Conservation (phyloP, 1,140 invertebrate species). For the Asobara japonica region DNA sequence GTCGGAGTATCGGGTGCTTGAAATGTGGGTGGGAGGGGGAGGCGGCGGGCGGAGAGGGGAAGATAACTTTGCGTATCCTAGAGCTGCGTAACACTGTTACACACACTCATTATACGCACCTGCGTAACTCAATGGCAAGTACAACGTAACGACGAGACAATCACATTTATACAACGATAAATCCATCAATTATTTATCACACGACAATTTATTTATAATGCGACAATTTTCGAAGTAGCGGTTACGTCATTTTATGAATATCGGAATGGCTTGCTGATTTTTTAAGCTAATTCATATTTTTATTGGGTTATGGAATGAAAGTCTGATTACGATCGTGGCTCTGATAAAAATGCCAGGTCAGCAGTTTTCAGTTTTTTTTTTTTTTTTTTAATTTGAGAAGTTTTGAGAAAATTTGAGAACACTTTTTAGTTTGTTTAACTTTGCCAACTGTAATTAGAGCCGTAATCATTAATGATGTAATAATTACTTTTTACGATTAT, state of each 20-base stretch:
- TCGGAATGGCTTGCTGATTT: no score
- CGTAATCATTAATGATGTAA: no score
- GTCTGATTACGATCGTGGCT: no score
- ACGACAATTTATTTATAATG: background rate
- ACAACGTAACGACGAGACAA: slow-evolving; percentile 25
- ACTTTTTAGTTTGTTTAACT: no score
- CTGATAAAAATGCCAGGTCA: no score
- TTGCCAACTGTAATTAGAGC: no score
- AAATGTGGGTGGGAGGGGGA: background rate
- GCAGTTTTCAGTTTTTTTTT: no score
- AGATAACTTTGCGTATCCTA: background rate
- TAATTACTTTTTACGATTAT: no score
- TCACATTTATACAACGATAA: slow-evolving; percentile 7
- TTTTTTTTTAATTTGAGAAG: no score
- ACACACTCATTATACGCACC: slow-evolving; percentile 33
- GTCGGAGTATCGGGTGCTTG: background rate
- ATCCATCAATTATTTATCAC: slow-evolving; percentile 10
- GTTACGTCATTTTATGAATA: slow-evolving; percentile 1
- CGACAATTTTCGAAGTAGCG: background rate
- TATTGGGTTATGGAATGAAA: no score
- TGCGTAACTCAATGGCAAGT: slow-evolving; percentile 31
- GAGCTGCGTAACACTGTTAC: slow-evolving; percentile 31
- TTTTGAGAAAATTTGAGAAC: no score
- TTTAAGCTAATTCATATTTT: background rate
- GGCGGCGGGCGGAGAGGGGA: background rate